Base-by-base conservation (phyloP, 2,888 invertebrate species). In the Volucella bombylans region DNA sequence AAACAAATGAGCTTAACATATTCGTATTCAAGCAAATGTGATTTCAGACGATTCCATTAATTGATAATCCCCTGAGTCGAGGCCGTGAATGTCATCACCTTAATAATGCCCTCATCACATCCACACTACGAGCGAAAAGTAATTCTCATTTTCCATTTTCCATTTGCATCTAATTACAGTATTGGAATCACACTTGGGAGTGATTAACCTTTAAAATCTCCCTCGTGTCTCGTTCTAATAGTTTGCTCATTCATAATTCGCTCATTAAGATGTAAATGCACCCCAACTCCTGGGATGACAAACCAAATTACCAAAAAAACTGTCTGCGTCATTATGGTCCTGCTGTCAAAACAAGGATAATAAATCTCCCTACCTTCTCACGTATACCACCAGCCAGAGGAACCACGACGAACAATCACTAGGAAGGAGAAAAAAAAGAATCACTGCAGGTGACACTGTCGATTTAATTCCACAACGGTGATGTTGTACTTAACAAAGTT, bases 401-500 rank as follows among this genome's bases (percentile, higher is more conserved):
- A 64, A 49, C 14, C 6, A 31, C 49, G 54, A 14, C n/a, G 31
- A 49, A 18, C 12, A 52, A 43, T 18, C 10, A 59, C 45, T 39
- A 11, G 39, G 41, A 52, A 41, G 15, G 15, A 49, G 11, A 10
- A 31, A 61, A 43, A 67, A 55, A 45, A n/a, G 54, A 57, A 76
- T 59, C 57, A 50, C 67, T 76, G 67, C 76, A 76, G 76, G 76
- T 76, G 76, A 67, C 76, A 59, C 59, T 76, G 76, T 59, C 67
- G 45, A 76, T 76, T 76, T 67, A 76, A 68, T 68, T 68, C 59
- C 67, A 54, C 59, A 67, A 45, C 76, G 31, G 76, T 76, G 54
- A 76, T 76, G 47, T 61, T 52, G 31, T 67, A 67, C 76, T 67
- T 67, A 67, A 47, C 79, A 65, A 72, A 79, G 72, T 79, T 79